phyloP scores from a whole-genome alignment of 1,140 invertebrate genomes.

The Aethina tumida region DNA sequence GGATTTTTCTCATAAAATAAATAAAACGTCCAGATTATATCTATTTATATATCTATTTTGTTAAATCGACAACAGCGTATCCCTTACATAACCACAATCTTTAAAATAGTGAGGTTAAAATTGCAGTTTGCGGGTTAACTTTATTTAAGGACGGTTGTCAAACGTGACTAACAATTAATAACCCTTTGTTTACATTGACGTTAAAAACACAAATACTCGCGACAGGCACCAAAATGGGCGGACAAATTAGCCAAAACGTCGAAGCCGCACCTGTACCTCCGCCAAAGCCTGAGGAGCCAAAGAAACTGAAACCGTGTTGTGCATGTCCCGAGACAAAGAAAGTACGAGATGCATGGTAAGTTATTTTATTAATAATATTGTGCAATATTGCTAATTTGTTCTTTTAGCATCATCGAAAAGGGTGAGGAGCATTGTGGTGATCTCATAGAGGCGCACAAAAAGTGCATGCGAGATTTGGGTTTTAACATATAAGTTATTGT shows the following conservation, averaged over 20 bases:
- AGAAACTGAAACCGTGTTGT: slow-evolving; percentile 89
- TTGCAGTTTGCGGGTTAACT: no score
- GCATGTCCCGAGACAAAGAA: slow-evolving; percentile 96
- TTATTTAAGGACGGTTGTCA: no score
- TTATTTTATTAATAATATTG: slow-evolving; percentile 14
- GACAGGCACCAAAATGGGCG: no score
- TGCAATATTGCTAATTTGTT: slow-evolving; percentile 16
- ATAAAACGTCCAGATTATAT: no score
- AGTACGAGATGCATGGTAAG: slow-evolving; percentile 81
- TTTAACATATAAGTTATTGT: slow-evolving; percentile 75
- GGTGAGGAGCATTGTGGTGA: slow-evolving; percentile 87
- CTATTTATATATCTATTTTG: no score
- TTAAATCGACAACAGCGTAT: no score
- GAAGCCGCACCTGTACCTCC: slow-evolving; percentile 28
- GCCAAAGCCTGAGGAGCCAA: slow-evolving; percentile 37
- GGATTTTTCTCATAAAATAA: no score
- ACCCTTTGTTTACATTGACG: no score
- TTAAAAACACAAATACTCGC: no score
- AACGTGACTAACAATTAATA: no score
- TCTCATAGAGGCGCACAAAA: slow-evolving; percentile 91
- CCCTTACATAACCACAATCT: no score
- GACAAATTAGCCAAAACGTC: slow-evolving; percentile 29
- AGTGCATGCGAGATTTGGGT: slow-evolving; percentile 90
- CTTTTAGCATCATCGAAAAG: slow-evolving; percentile 81
- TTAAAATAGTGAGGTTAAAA: no score